These are phyloP conservation scores for Falco cherrug DNA, from an alignment of 2,797 vertebrate species.

Conservation along the genomic window DNA sequence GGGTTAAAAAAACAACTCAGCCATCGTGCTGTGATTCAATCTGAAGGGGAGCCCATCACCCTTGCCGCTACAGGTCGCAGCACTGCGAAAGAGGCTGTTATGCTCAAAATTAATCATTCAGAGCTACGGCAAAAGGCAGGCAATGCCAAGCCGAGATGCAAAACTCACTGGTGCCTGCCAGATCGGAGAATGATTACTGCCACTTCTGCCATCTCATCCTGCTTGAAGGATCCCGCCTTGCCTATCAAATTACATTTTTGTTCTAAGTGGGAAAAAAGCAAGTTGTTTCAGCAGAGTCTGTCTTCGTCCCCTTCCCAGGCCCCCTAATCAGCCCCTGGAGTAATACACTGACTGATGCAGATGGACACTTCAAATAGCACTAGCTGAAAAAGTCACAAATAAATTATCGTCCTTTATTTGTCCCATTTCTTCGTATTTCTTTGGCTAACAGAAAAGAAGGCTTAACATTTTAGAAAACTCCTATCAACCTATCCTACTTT, in stretches of 20 bases:
- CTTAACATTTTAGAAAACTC: neutral
- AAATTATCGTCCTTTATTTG: neutral
- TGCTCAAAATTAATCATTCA: constrained; percentile 32
- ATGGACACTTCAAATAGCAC: neutral
- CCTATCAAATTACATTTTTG: neutral
- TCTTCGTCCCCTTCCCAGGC: neutral
- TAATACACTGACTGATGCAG: neutral
- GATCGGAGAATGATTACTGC: neutral
- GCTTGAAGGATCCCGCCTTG: neutral
- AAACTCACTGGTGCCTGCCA: neutral
- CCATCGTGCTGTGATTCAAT: constrained; percentile 75
- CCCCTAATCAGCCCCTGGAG: neutral
- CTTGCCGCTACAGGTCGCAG: constrained; percentile 26
- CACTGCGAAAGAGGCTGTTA: constrained; percentile 2
- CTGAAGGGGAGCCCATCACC: constrained; percentile 67
- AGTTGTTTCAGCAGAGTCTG: neutral
- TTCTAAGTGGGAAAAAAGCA: neutral
- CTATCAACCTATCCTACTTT: neutral
- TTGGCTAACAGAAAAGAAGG: neutral
- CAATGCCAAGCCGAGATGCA: neutral
- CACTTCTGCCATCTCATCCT: neutral
- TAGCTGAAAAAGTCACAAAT: neutral
- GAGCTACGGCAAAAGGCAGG: neutral
- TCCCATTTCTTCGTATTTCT: neutral
- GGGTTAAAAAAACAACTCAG: constrained; percentile 85